phyloP scores from a whole-genome alignment of 2,113 vertebrate species.

The Nycticorax nycticorax region DNA sequence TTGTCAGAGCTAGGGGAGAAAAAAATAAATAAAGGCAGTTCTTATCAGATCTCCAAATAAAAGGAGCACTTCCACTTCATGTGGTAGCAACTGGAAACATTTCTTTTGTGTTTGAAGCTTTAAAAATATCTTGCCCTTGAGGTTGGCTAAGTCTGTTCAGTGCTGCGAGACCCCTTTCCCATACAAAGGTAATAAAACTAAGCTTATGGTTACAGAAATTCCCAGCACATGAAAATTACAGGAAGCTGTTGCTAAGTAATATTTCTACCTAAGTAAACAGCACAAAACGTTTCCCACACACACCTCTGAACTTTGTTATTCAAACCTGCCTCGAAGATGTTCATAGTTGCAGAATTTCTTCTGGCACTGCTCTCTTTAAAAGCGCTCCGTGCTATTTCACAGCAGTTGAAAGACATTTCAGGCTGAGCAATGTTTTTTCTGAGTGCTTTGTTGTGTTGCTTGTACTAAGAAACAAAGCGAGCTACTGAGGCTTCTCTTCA shows the following conservation, averaged over 20 bases:
- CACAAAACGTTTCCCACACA: conserved; percentile 58
- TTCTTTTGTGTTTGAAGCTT: conserved; percentile 50
- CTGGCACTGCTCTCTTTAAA: not conserved
- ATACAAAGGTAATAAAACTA: conserved; percentile 20
- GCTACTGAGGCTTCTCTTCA: not conserved
- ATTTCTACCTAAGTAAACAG: conserved; percentile 67
- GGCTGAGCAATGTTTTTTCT: not conserved
- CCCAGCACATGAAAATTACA: conserved; percentile 65
- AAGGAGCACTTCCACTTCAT: conserved; percentile 32
- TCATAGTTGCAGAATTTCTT: not conserved
- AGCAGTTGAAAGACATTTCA: not conserved
- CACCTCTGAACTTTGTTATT: conserved; percentile 55
- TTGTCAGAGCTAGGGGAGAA: not conserved
- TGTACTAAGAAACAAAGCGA: not conserved
- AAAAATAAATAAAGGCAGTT: not conserved
- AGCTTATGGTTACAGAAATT: conserved; percentile 50
- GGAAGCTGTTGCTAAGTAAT: conserved; percentile 71
- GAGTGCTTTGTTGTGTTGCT: not conserved
- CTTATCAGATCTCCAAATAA: conserved; percentile 50
- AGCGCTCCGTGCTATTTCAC: not conserved
- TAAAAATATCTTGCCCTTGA: conserved; percentile 62
- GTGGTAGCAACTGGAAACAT: conserved; percentile 41
- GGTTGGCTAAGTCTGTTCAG: not conserved
- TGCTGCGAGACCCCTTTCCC: conserved; percentile 29
- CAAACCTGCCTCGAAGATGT: conserved; percentile 22